phyloP scores from a whole-genome alignment of 2,113 vertebrate species.

The Oreamnos americanus region DNA sequence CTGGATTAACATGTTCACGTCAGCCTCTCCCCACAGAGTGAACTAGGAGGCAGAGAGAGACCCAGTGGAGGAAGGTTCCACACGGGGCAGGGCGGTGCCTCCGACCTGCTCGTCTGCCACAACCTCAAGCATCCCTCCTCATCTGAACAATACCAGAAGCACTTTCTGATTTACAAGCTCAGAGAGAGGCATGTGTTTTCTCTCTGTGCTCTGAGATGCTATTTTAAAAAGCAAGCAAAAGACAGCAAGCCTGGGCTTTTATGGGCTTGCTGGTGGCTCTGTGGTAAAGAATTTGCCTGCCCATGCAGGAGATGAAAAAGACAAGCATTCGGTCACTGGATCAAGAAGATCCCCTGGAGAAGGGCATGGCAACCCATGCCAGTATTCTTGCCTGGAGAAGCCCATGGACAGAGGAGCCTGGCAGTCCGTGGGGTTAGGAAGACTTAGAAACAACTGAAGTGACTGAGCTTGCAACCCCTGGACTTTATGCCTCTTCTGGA shows the following conservation, averaged over 20 bases:
- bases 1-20: slow-evolving; percentile 78
- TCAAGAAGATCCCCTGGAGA: not conserved
- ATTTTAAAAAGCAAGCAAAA: not conserved
- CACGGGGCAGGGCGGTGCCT: not conserved
- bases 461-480: not conserved
- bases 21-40: slow-evolving; percentile 59
- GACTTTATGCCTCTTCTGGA: not conserved
- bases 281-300: not conserved
- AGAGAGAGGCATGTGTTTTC: not conserved
- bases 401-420: fast-evolving
- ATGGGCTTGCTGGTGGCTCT: not conserved
- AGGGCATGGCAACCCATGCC: not conserved
- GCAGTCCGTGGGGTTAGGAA: not conserved
- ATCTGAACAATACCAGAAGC: not conserved
- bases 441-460: not conserved
- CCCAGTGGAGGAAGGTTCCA: not conserved
- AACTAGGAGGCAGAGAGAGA: slow-evolving; percentile 10
- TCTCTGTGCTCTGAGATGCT: not conserved
- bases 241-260: not conserved
- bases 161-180: not conserved
- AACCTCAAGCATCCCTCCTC: not conserved
- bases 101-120: not conserved
- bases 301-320: not conserved
- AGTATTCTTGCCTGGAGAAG: not conserved
- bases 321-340: fast-evolving